These are phyloP conservation scores for Molanna angustata DNA, from an alignment of 2,888 invertebrate species.

Conservation along the genomic window DNA sequence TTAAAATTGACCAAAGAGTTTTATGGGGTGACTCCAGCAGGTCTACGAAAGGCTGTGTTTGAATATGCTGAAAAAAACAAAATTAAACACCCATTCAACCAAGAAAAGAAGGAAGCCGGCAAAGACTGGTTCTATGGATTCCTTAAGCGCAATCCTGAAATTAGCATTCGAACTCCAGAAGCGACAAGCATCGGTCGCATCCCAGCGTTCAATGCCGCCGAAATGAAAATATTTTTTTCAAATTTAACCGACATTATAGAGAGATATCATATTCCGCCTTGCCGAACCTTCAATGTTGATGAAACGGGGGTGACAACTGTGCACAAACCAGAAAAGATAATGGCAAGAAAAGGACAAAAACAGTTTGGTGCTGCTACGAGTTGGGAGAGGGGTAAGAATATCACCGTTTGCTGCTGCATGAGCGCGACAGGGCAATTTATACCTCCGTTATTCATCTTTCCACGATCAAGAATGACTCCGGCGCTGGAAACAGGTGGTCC, in stretches of 20 bases:
- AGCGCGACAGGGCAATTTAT: slow-evolving; percentile 41
- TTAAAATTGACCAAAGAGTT: slow-evolving; percentile 5
- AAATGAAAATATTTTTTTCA: slow-evolving; percentile 25
- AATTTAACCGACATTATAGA: slow-evolving; percentile 8
- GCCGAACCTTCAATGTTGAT: not conserved
- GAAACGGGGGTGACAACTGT: slow-evolving; percentile 42
- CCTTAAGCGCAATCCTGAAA: slow-evolving; percentile 27
- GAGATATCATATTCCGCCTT: slow-evolving; percentile 4
- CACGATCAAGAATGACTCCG: slow-evolving; percentile 40
- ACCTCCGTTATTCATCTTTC: slow-evolving; percentile 48
- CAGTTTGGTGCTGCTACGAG: slow-evolving; percentile 42
- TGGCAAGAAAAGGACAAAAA: slow-evolving; percentile 41
- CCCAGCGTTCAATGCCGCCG: slow-evolving; percentile 33
- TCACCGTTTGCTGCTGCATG: slow-evolving; percentile 43
- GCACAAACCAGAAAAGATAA: slow-evolving; percentile 40
- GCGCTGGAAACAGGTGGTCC: slow-evolving; percentile 42
- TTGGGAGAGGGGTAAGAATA: slow-evolving; percentile 41
- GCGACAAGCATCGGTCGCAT: slow-evolving; percentile 27
- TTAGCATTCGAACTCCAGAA: slow-evolving; percentile 26
- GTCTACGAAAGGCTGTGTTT: slow-evolving; percentile 3
- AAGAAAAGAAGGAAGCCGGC: slow-evolving; percentile 12
- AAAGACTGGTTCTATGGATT: slow-evolving; percentile 26
- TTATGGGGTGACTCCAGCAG: slow-evolving; percentile 3
- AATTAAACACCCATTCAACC: slow-evolving; percentile 7
- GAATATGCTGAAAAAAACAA: slow-evolving; percentile 4